These are phyloP conservation scores for Merluccius polli DNA, from an alignment of 2,797 vertebrate species.

Conservation along the genomic window DNA sequence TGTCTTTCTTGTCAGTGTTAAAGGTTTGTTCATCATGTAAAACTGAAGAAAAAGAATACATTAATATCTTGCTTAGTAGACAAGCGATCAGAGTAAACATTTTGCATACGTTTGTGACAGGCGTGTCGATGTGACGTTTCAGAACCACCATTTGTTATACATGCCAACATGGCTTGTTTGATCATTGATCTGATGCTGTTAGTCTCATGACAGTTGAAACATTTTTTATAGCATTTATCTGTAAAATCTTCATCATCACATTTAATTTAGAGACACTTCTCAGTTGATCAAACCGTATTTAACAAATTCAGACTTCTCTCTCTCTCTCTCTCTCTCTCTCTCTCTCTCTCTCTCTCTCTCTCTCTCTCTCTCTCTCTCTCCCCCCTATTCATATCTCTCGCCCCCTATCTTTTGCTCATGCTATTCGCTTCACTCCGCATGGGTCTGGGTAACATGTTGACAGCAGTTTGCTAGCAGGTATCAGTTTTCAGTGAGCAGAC, in stretches of 20 bases:
- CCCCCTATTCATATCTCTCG: conserved; percentile 26
- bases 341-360: conserved; percentile 46
- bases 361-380: conserved; percentile 17
- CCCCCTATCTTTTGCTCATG: conserved; percentile 33
- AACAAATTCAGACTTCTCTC: conserved; percentile 39
- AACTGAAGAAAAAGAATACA: conserved; percentile 69
- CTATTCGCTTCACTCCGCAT: conserved; percentile 53
- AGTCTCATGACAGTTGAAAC: not conserved
- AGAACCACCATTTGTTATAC: not conserved
- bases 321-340: conserved; percentile 67
- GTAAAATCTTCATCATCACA: not conserved
- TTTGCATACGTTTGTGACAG: not conserved
- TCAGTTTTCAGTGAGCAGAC: conserved; percentile 68
- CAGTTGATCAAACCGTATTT: not conserved
- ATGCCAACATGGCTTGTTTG: conserved; percentile 1
- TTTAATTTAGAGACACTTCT: not conserved
- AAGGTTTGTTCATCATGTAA: conserved; percentile 70
- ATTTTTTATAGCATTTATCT: not conserved
- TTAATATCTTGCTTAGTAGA: conserved; percentile 29
- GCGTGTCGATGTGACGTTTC: conserved; percentile 3
- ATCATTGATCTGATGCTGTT: not conserved
- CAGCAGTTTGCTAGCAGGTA: conserved; percentile 75
- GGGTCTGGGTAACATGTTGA: conserved; percentile 72
- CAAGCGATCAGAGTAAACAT: not conserved
- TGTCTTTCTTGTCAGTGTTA: conserved; percentile 66